These are phyloP conservation scores for Onychomys arenicola DNA, from an alignment of 2,797 vertebrate species.

Conservation along the genomic window DNA sequence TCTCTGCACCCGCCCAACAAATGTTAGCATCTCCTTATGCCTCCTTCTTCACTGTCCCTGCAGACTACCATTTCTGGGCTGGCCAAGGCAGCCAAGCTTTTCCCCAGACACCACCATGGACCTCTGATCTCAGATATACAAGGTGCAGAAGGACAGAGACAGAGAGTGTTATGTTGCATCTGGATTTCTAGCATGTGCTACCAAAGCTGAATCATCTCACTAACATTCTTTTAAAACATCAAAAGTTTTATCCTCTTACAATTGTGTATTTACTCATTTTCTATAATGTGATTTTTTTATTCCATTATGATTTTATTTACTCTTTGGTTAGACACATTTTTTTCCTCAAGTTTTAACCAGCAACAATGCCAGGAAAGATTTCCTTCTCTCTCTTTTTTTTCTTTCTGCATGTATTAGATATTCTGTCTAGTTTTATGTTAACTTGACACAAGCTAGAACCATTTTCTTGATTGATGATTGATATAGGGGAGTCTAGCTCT, in stretches of 20 bases:
- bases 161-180: not conserved
- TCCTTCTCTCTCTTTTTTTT: not conserved
- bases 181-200: not conserved
- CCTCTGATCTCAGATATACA: not conserved
- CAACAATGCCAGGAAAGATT: not conserved
- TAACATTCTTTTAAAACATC: not conserved
- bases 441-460: not conserved
- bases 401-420: not conserved
- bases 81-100: not conserved
- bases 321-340: not conserved
- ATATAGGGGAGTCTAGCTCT: not conserved
- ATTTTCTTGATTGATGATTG: not conserved
- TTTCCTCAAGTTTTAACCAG: not conserved
- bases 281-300: not conserved
- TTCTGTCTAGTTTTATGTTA: not conserved
- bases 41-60: accelerated
- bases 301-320: not conserved
- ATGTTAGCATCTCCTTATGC: not conserved
- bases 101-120: not conserved
- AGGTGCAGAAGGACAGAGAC: not conserved
- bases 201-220: not conserved
- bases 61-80: not conserved
- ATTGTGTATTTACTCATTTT: not conserved
- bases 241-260: not conserved
- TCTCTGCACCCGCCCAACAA: not conserved